A percentile compares a stretch with the other conserved stretches of the same genome.
Conservation (phyloP, 2,888 invertebrate genomes). For the Lithophane socia region DNA sequence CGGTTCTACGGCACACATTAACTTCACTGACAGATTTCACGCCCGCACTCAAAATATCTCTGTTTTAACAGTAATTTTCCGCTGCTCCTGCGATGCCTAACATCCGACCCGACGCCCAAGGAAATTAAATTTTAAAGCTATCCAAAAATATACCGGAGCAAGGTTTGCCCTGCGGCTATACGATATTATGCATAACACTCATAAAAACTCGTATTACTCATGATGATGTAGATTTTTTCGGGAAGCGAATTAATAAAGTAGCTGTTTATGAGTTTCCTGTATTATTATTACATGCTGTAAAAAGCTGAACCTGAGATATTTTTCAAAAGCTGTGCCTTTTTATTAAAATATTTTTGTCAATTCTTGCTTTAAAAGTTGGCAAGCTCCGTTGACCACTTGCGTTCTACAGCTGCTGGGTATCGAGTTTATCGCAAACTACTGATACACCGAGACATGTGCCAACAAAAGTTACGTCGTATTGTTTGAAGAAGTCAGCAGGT, state of each 20-base stretch:
- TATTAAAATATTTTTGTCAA: not conserved
- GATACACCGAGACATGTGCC: not conserved
- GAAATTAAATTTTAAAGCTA: slow-evolving; percentile 74
- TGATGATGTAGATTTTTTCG: slow-evolving; percentile 59
- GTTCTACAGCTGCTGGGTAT: not conserved
- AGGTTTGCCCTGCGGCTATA: slow-evolving; percentile 57
- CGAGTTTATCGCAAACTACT: not conserved
- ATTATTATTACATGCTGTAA: slow-evolving; percentile 34
- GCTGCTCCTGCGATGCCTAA: slow-evolving; percentile 61
- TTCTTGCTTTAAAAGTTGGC: slow-evolving; percentile 19
- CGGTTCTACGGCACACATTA: slow-evolving; percentile 11
- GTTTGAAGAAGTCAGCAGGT: not conserved
- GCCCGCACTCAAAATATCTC: slow-evolving; percentile 68
- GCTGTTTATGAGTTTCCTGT: slow-evolving; percentile 43
- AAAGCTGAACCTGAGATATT: slow-evolving; percentile 5
- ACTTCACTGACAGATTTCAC: slow-evolving; percentile 70
- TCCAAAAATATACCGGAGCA: slow-evolving; percentile 61
- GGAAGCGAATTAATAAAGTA: slow-evolving; percentile 54
- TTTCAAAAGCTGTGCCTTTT: not conserved
- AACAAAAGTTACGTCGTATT: slow-evolving; percentile 3
- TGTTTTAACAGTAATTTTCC: slow-evolving; percentile 69
- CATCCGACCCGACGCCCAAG: slow-evolving; percentile 64
- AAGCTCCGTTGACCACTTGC: slow-evolving; percentile 1
- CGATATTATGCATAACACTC: slow-evolving; percentile 63
- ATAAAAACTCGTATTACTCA: slow-evolving; percentile 63